phyloP scores from a whole-genome alignment of 2,113 vertebrate species.

The Heterochromis multidens region DNA sequence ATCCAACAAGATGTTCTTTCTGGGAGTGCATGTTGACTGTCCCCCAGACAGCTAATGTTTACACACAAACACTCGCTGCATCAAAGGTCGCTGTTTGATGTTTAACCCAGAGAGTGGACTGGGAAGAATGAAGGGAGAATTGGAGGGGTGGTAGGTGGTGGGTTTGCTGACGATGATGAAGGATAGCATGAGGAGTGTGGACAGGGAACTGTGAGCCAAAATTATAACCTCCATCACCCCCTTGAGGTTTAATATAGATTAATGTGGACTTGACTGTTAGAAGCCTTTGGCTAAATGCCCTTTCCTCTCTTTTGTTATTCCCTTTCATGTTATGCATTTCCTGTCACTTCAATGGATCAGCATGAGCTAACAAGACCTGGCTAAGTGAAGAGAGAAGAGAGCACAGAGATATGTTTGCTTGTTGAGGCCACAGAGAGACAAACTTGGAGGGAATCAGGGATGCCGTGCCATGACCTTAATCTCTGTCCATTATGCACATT shows the following conservation, averaged over 20 bases:
- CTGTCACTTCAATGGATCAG: background rate
- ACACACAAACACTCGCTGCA: slow-evolving; percentile 66
- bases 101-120: slow-evolving; percentile 40
- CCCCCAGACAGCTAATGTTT: slow-evolving; percentile 62
- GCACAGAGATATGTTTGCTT: background rate
- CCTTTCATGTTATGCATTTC: background rate
- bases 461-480: slow-evolving; percentile 55
- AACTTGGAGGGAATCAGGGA: slow-evolving; percentile 18
- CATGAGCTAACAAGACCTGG: background rate
- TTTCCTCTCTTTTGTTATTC: background rate
- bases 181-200: background rate
- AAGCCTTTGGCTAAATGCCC: background rate
- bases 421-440: background rate
- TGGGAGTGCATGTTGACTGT: slow-evolving; percentile 59
- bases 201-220: background rate
- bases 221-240: background rate
- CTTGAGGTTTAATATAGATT: background rate
- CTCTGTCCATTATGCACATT: slow-evolving; percentile 50
- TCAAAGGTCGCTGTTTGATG: slow-evolving; percentile 69
- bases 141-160: background rate
- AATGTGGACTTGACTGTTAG: background rate
- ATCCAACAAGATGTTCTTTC: slow-evolving; percentile 29
- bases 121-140: background rate
- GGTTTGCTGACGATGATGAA: background rate
- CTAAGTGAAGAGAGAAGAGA: background rate